Evolutionary conservation across 1,140 invertebrate species (phyloP).

Genomic region (Brachionus paranguensis): DNA sequence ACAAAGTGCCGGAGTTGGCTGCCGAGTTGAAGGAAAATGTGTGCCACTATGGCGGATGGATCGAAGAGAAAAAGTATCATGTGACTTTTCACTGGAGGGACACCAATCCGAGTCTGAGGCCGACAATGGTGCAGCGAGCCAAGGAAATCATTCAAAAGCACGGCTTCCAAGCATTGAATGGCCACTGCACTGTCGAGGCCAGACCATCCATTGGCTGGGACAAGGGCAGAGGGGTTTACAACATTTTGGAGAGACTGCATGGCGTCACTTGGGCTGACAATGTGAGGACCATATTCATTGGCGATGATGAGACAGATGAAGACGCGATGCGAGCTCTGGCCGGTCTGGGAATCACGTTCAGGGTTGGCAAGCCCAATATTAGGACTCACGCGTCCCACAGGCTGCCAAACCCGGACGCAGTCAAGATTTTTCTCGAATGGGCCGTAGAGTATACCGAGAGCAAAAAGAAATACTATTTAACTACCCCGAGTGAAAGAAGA

Average conservation of each 20-base stretch:
- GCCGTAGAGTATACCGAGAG: neutral
- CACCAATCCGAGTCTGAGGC: conserved; percentile 51
- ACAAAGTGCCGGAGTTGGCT: conserved; percentile 68
- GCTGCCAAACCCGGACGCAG: neutral
- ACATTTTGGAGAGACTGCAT: conserved; percentile 78
- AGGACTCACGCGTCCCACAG: conserved; percentile 12
- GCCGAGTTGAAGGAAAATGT: conserved; percentile 75
- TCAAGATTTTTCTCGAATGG: conserved; percentile 8
- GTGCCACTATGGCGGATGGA: conserved; percentile 78
- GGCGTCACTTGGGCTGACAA: conserved; percentile 83
- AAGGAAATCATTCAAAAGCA: neutral
- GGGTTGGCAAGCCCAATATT: conserved; percentile 58
- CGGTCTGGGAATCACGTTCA: conserved; percentile 77
- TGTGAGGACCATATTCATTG: conserved; percentile 79
- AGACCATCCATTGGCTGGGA: conserved; percentile 83
- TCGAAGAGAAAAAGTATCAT: conserved; percentile 79
- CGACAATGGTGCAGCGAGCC: conserved; percentile 58
- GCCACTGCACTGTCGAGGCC: conserved; percentile 79
- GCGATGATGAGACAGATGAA: conserved; percentile 81
- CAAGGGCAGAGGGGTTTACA: conserved; percentile 77
- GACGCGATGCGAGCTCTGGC: conserved; percentile 75
- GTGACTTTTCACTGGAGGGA: conserved; percentile 82
- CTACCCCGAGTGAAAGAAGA: neutral
- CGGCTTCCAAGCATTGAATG: conserved; percentile 46
- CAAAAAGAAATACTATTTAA: neutral